Evolutionary conservation across 2,797 vertebrate species (phyloP).

Genomic region (Rhinatrema bivittatum): DNA sequence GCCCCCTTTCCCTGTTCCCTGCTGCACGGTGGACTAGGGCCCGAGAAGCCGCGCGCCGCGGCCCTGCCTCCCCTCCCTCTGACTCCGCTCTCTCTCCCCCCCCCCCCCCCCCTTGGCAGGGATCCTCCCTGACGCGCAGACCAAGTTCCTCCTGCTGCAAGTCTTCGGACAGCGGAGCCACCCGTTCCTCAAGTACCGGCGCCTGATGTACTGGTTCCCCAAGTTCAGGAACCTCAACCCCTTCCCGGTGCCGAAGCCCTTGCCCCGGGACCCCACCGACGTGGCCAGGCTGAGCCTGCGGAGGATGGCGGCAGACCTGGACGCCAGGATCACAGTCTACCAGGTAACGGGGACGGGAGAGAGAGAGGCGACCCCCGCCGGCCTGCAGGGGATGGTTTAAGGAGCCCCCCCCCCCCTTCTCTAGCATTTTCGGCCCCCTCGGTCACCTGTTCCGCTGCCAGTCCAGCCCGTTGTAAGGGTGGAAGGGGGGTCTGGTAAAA

Average conservation of each 20-base stretch:
- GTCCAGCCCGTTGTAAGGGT: too few species aligned
- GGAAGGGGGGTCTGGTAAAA: too few species aligned
- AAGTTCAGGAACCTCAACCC: slow-evolving; percentile 74
- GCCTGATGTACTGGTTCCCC: slow-evolving; percentile 81
- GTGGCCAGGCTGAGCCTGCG: slow-evolving; percentile 62
- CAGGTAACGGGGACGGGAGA: too few species aligned
- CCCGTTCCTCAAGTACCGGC: slow-evolving; percentile 73
- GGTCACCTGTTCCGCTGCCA: too few species aligned
- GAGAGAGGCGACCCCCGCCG: fast-evolving
- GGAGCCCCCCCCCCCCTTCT: too few species aligned
- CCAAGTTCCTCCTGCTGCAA: slow-evolving; percentile 70
- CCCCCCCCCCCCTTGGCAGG: slow-evolving; percentile 43
- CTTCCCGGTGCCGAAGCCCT: slow-evolving; percentile 58
- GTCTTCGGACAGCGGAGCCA: slow-evolving; percentile 75
- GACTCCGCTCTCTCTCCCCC: background rate
- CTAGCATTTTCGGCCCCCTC: background rate
- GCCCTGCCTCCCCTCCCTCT: background rate
- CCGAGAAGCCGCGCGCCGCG: background rate
- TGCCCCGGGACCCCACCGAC: slow-evolving; percentile 67
- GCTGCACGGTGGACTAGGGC: background rate
- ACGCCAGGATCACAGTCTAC: slow-evolving; percentile 62
- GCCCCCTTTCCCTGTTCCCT: background rate
- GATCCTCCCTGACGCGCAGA: slow-evolving; percentile 69
- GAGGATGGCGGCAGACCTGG: slow-evolving; percentile 64
- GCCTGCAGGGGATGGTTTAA: too few species aligned